Conservation (phyloP, 1,140 invertebrate genomes). For the Branchinecta lindahli region DNA sequence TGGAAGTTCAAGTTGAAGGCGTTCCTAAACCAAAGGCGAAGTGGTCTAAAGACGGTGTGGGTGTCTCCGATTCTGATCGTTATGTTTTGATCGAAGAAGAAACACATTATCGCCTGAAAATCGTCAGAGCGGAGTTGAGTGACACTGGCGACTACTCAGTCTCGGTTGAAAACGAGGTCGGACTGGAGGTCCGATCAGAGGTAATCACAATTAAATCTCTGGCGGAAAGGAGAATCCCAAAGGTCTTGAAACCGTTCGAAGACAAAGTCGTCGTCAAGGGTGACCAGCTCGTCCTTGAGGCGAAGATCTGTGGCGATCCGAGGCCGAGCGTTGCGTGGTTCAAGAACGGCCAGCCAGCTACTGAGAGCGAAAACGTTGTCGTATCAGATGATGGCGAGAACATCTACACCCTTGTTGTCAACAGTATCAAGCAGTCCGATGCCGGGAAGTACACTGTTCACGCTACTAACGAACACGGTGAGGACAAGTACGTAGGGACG, state of each 20-base stretch:
- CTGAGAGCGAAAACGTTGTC: slow-evolving; percentile 19
- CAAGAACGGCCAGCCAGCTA: slow-evolving; percentile 27
- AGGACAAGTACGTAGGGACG: slow-evolving; percentile 31
- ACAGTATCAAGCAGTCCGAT: slow-evolving; percentile 28
- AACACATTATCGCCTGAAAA: slow-evolving; percentile 50
- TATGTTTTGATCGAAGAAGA: slow-evolving; percentile 48
- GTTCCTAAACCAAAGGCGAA: slow-evolving; percentile 54
- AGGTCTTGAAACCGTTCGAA: slow-evolving; percentile 47
- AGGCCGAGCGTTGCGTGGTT: slow-evolving; percentile 26
- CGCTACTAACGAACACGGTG: slow-evolving; percentile 39
- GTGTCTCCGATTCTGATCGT: slow-evolving; percentile 41
- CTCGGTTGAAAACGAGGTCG: slow-evolving; percentile 39
- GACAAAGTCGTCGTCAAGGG: slow-evolving; percentile 51
- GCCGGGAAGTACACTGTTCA: slow-evolving; percentile 38
- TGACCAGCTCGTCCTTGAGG: slow-evolving; percentile 50
- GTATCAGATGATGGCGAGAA: slow-evolving; percentile 16
- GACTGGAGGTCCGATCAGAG: slow-evolving; percentile 44
- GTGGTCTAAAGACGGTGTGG: slow-evolving; percentile 55
- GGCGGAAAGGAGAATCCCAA: slow-evolving; percentile 55
- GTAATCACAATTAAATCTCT: slow-evolving; percentile 50
- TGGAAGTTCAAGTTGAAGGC: slow-evolving; percentile 51
- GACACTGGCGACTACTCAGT: slow-evolving; percentile 39
- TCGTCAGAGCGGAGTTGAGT: slow-evolving; percentile 33
- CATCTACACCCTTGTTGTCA: slow-evolving; percentile 40
- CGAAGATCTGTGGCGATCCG: slow-evolving; percentile 62